Evolutionary conservation across 2,113 vertebrate genomes (phyloP).

Genomic region (Mesembrinibis cayennensis): DNA sequence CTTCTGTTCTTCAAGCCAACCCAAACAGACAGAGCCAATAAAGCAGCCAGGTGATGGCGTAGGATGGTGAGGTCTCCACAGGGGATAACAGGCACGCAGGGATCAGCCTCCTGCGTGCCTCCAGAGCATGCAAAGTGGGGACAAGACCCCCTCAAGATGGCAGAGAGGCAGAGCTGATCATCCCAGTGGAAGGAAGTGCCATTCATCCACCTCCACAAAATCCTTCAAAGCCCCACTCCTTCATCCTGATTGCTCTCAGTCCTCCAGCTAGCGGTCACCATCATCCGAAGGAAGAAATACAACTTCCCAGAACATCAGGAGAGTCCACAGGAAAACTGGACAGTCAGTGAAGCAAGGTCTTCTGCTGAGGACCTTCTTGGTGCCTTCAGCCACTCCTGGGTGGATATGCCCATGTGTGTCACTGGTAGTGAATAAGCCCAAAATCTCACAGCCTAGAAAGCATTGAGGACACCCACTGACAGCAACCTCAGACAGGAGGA

Average conservation of each 20-base stretch:
- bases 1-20: conserved; percentile 27
- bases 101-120: too few species aligned
- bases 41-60: fast-evolving
- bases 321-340: not conserved
- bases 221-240: not conserved
- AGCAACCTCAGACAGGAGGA: not conserved
- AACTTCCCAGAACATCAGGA: fast-evolving
- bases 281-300: not conserved
- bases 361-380: not conserved
- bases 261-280: not conserved
- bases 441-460: not conserved
- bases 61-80: fast-evolving
- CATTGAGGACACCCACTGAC: not conserved
- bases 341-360: not conserved
- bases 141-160: fast-evolving
- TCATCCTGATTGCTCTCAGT: not conserved
- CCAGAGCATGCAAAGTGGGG: not conserved
- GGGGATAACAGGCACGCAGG: not conserved
- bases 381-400: not conserved
- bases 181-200: not conserved
- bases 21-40: not conserved
- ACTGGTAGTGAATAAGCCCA: not conserved
- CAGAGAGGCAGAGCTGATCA: not conserved
- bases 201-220: not conserved
- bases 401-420: fast-evolving